Percentiles rank a stretch among this genome's conserved stretches.
phyloP scores from a whole-genome alignment of 2,888 invertebrate species.

The Lepeophtheirus nordmannii region DNA sequence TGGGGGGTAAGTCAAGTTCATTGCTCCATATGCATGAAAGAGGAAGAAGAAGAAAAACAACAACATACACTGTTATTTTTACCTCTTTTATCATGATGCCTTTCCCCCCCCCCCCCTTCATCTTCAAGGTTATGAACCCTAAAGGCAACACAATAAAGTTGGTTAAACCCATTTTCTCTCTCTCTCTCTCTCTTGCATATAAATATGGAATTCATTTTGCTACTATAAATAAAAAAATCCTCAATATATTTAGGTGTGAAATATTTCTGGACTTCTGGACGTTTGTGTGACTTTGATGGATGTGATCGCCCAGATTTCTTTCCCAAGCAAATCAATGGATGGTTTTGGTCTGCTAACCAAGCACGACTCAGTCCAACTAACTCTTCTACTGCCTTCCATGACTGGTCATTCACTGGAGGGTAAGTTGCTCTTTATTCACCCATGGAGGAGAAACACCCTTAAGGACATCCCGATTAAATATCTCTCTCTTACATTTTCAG shows the following conservation, averaged over 20 bases:
- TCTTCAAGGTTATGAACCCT: too few relatives aligned
- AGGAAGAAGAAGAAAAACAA: neutral
- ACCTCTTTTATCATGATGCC: too few relatives aligned
- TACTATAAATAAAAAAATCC: neutral
- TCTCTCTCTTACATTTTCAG: neutral
- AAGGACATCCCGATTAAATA: neutral
- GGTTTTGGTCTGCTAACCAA: constrained; percentile 64
- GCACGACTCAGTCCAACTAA: constrained; percentile 31
- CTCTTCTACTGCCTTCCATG: constrained; percentile 57
- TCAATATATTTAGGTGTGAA: constrained; percentile 6
- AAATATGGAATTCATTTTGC: neutral
- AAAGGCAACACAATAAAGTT: too few relatives aligned
- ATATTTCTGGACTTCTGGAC: constrained; percentile 80
- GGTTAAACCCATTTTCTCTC: too few relatives aligned
- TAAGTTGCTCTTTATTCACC: constrained; percentile 41
- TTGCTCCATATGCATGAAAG: neutral
- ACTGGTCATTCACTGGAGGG: constrained; percentile 79
- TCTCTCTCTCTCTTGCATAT: neutral
- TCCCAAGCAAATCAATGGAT: constrained; percentile 67
- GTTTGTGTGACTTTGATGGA: constrained; percentile 82
- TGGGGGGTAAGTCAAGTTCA: constrained; percentile 16
- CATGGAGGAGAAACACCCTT: neutral
- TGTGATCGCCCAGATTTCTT: constrained; percentile 66
- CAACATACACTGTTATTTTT: neutral
- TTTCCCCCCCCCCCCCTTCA: too few relatives aligned